Evolutionary conservation across 2,113 vertebrate genomes (phyloP).

Genomic region (Podarcis cretensis): DNA sequence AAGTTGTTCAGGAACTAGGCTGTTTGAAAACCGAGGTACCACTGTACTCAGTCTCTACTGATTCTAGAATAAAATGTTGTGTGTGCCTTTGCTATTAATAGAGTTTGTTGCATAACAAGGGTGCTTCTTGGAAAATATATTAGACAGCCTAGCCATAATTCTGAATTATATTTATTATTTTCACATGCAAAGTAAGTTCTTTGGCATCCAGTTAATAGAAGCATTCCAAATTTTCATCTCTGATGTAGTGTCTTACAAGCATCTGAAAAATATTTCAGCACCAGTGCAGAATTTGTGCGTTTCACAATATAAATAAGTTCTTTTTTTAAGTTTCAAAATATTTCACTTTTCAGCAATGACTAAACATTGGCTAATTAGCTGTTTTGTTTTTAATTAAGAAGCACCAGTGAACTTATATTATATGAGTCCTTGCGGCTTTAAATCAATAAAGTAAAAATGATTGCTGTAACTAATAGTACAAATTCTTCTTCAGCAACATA

Average conservation of each 20-base stretch:
- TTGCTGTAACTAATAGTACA: background rate
- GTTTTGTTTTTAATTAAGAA: slow-evolving; percentile 45
- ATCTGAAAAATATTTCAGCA: background rate
- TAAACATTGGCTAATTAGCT: slow-evolving; percentile 29
- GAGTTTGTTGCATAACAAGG: background rate
- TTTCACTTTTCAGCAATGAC: slow-evolving; percentile 53
- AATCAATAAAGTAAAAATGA: slow-evolving; percentile 33
- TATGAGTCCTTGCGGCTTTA: slow-evolving; percentile 29
- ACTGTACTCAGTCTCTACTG: too few relatives aligned
- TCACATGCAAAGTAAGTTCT: background rate
- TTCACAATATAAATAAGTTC: too few relatives aligned
- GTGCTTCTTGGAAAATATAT: background rate
- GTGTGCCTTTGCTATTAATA: background rate
- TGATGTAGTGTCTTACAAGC: background rate
- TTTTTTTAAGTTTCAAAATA: background rate
- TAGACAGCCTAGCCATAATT: background rate
- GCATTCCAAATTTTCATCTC: background rate
- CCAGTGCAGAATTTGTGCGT: too few relatives aligned
- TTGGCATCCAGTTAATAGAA: background rate
- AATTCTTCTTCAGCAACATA: too few relatives aligned
- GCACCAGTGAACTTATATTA: slow-evolving; percentile 59
- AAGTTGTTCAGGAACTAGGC: too few relatives aligned
- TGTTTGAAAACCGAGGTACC: too few relatives aligned
- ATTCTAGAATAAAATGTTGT: too few relatives aligned
- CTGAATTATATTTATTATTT: background rate